These are phyloP conservation scores for Indicator indicator DNA, from an alignment of 2,113 vertebrate genomes.

Conservation along the genomic window DNA sequence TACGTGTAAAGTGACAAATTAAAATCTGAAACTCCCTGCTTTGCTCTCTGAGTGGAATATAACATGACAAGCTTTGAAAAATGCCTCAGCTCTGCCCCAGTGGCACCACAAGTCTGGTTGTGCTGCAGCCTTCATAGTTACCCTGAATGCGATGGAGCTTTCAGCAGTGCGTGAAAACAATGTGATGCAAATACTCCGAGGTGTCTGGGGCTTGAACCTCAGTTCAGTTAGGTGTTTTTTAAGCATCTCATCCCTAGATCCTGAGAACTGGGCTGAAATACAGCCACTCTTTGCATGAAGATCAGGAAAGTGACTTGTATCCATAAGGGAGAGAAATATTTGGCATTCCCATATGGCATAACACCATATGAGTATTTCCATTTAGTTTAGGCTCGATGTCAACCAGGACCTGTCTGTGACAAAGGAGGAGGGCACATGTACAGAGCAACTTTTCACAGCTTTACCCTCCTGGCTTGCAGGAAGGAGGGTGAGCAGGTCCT, in stretches of 20 bases:
- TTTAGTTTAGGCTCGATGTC: neutral
- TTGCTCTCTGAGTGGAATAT: neutral
- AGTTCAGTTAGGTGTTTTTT: neutral
- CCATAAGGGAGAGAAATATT: neutral
- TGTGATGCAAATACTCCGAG: neutral
- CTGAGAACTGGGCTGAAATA: neutral
- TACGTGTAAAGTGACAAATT: conserved; percentile 48
- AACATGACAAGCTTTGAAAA: neutral
- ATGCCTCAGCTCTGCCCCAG: neutral
- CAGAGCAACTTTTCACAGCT: neutral
- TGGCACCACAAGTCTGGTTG: neutral
- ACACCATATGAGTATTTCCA: fast-evolving
- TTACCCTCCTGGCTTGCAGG: neutral
- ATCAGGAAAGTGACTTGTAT: neutral
- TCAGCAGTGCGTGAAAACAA: neutral
- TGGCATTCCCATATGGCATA: neutral
- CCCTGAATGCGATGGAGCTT: neutral
- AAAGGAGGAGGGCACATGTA: neutral
- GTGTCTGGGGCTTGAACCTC: neutral
- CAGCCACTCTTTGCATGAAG: neutral
- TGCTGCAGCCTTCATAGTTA: neutral
- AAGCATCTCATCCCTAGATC: neutral
- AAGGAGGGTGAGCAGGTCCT: neutral
- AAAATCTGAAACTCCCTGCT: conserved; percentile 1
- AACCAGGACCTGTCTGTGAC: neutral